These are phyloP conservation scores for Heliconius hermathena DNA, from an alignment of 1,140 invertebrate genomes.

Conservation along the genomic window DNA sequence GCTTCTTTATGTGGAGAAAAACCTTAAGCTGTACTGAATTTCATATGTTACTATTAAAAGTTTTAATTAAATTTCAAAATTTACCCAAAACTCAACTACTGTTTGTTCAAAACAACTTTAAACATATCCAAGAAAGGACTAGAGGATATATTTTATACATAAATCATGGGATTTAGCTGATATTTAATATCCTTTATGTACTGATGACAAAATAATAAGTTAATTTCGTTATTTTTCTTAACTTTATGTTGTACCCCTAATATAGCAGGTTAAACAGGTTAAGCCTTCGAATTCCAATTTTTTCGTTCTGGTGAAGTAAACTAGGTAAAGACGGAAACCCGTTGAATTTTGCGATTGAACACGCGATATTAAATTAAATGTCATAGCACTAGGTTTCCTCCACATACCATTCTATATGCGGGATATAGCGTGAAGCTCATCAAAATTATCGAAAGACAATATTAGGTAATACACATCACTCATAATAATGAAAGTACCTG, in stretches of 20 bases:
- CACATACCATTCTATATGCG: no score
- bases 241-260: neutral
- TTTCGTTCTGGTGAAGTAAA: no score
- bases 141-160: slow-evolving; percentile 37
- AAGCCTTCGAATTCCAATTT: no score
- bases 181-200: slow-evolving; percentile 46
- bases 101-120: slow-evolving; percentile 5
- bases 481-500: no score
- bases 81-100: neutral
- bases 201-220: slow-evolving; percentile 17
- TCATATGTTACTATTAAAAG: neutral
- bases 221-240: neutral
- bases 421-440: no score
- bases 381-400: no score
- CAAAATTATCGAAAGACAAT: no score
- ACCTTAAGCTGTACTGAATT: neutral
- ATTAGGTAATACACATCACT: no score
- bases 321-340: no score
- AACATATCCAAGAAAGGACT: slow-evolving; percentile 28
- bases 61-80: neutral
- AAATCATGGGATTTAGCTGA: slow-evolving; percentile 44
- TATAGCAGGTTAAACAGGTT: neutral
- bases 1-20: no score
- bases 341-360: no score
- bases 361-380: no score